Evolutionary conservation across 2,113 vertebrate genomes (phyloP), one percentile per base, ranked within the genome.

Genomic region (Typhlomys cinereus): DNA sequence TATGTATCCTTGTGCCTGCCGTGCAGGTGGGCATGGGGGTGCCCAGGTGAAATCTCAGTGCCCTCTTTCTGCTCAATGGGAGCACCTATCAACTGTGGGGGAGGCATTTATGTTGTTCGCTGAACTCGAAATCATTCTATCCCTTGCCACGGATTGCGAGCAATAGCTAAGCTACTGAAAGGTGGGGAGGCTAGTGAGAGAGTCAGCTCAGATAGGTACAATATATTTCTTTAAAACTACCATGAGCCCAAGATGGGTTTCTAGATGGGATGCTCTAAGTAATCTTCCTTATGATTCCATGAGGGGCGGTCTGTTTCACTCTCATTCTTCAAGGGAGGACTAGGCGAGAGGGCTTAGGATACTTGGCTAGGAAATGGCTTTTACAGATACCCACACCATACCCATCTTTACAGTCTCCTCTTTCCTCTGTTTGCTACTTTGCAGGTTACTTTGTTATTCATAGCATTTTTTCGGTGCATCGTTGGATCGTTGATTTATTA

Each of bases 1-100:
- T 52, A 5, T 0, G 2, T 61, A 46, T 5, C 69, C 39, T 48
- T 66, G 75, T 66, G 1, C 31, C 2, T 44, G 18, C 15, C 18
- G 12, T 6, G 1, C 12, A 5, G 44, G 41, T n/a, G 31, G 18
- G 31, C 70, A 23, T 13, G 12, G 12, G 25, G 7, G 4, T n/a
- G 11, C 14, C 17, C 25, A 36, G 2, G 31, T 52, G 75, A 81
- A 70, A 67, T 7, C 23, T 27, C 5, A 1, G 54, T 11, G 1
- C 31, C 50, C 7, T 1, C 10, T 61, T 50, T 90, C 57, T 62
- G 39, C 54, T 90, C 70, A 57, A 1, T 39, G 64, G n/a, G 75
- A 44, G 34, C 69, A n/a, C 80, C 74, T 92, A 25, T 76, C 27
- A 82, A 57, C 44, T 74, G 25, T 34, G 25, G 23, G 23, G 70